Conservation (phyloP, 2,797 vertebrate genomes). For the Helostoma temminkii region DNA sequence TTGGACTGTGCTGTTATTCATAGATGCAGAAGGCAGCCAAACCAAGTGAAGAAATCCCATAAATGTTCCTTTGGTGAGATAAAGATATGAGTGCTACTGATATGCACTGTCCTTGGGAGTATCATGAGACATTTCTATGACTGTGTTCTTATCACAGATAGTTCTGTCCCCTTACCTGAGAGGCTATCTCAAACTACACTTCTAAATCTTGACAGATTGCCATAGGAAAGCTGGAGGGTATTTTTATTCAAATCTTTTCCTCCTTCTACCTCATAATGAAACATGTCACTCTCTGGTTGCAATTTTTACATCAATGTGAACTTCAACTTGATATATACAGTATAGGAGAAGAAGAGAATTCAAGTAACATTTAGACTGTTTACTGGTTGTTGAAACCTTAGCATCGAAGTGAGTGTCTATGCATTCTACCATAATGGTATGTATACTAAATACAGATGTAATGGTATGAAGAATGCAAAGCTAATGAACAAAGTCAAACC, state of each 20-base stretch:
- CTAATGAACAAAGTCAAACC: conserved; percentile 37
- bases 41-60: conserved; percentile 32
- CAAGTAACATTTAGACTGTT: too few relatives aligned
- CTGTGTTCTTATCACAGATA: conserved; percentile 54
- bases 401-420: neutral
- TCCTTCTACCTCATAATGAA: conserved; percentile 21
- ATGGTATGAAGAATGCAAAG: conserved; percentile 12
- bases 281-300: conserved; percentile 33
- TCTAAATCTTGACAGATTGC: conserved; percentile 55
- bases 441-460: conserved; percentile 44
- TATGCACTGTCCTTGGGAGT: conserved; percentile 57
- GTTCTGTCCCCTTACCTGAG: conserved; percentile 37
- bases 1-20: conserved; percentile 41
- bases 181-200: conserved; percentile 62
- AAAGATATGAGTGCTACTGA: conserved; percentile 35
- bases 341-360: neutral
- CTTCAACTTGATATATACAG: conserved; percentile 24
- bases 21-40: conserved; percentile 26
- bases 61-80: conserved; percentile 52
- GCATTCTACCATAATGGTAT: neutral
- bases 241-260: conserved; percentile 48
- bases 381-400: too few relatives aligned
- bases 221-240: conserved; percentile 29
- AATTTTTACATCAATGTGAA: conserved; percentile 47
- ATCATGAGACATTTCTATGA: conserved; percentile 50